Base-by-base conservation (phyloP, 2,888 invertebrate genomes). In the Drosophila eohydei region DNA sequence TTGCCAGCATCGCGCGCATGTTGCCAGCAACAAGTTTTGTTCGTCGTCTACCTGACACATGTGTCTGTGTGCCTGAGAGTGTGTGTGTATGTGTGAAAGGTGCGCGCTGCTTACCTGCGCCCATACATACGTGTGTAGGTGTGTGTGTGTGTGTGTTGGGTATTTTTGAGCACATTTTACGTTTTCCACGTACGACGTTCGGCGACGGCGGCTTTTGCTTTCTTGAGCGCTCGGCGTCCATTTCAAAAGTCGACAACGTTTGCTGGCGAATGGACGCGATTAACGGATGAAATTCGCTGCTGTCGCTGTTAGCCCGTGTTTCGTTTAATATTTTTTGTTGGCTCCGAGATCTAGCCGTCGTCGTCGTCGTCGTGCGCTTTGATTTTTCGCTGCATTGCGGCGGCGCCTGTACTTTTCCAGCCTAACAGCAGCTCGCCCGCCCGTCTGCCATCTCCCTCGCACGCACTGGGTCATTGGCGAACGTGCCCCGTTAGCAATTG, bases 191-290 rank as follows among this genome's bases (percentile, higher is more conserved):
- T 84, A 84, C 71, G 63, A 66, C 81, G 52, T 73, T 67, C 74
- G 69, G 43, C 78, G 38, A 57, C 65, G 72, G 74, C 78, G 81
- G 81, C 79, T 82, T 85, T 81, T 88, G 89, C 81, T 82, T 82
- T 83, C 85, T 82, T 88, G 83, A 81, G 81, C 70, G 59, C 58
- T 69, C 71, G 64, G 90, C 91, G 91, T 91, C 88, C 89, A 90
- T 90, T 91, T 92, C 88, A 92, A 91, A 91, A 92, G 90, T 89
- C 89, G 91, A 88, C 90, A 91, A 89, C 91, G 87, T 91, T 91
- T 91, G 91, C 90, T 91, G 87, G 90, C 89, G 92, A 91, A 87
- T 91, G 92, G 92, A 92, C 91, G 92, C 89, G 88, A 89, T 91
- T 91, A 89, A 84, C 91, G 91, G 90, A 90, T 83, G 82, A 89